Evolutionary conservation across 2,888 invertebrate genomes (phyloP).

Genomic region (Euproctis similis): DNA sequence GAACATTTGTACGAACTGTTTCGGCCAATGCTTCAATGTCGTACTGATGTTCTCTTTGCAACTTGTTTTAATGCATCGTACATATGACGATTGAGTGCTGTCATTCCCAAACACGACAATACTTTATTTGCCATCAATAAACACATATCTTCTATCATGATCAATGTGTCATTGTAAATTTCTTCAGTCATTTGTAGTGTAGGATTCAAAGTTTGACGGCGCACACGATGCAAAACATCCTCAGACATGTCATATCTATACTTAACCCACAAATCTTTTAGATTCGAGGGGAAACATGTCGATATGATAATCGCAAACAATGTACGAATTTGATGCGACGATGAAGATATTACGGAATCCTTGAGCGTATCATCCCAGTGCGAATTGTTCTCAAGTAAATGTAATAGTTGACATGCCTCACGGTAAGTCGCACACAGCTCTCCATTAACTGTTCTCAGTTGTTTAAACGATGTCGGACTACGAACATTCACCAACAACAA

Average conservation of each 20-base stretch:
- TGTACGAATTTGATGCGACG: slow-evolving; percentile 14
- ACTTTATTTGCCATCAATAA: slow-evolving; percentile 25
- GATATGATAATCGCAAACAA: slow-evolving; percentile 6
- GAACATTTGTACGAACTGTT: slow-evolving; percentile 24
- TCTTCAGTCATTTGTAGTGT: slow-evolving; percentile 8
- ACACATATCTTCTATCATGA: slow-evolving; percentile 22
- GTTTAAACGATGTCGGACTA: slow-evolving; percentile 5
- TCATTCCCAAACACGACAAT: slow-evolving; percentile 23
- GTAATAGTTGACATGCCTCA: slow-evolving; percentile 11
- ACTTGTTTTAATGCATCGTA: slow-evolving; percentile 18
- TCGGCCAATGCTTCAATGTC: slow-evolving; percentile 17
- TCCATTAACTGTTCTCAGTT: slow-evolving; percentile 16
- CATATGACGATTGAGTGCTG: slow-evolving; percentile 21
- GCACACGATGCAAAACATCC: slow-evolving; percentile 10
- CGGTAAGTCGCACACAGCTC: slow-evolving; percentile 12
- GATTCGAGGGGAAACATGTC: slow-evolving; percentile 6
- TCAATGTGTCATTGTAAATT: slow-evolving; percentile 16
- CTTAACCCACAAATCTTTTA: slow-evolving; percentile 12
- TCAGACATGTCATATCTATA: slow-evolving; percentile 13
- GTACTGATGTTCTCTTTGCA: slow-evolving; percentile 17
- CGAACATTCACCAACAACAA: slow-evolving; percentile 2
- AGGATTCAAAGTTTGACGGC: slow-evolving; percentile 6
- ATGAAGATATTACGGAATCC: slow-evolving; percentile 15
- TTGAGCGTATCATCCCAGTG: slow-evolving; percentile 14
- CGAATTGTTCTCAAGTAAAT: slow-evolving; percentile 11